These are phyloP conservation scores for Saimiri boliviensis DNA, from an alignment of 2,113 vertebrate genomes.

Conservation along the genomic window DNA sequence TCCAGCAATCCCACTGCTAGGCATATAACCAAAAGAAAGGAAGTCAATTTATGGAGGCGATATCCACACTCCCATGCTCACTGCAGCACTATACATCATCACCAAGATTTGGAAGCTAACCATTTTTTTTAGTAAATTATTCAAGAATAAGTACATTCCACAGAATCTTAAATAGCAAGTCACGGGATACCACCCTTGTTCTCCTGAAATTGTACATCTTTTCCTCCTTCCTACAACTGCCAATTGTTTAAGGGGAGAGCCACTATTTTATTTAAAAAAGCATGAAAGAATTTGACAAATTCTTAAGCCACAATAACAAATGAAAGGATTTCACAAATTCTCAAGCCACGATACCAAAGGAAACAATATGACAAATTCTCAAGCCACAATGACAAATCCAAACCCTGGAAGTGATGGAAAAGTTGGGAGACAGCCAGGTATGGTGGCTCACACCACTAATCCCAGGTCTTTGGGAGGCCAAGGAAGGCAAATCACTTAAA, in stretches of 20 bases:
- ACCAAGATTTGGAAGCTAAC: too few species aligned
- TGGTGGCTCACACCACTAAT: background rate
- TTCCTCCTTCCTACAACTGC: background rate
- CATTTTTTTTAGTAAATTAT: background rate
- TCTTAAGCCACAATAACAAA: too few species aligned
- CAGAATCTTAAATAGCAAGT: background rate
- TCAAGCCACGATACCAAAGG: too few species aligned
- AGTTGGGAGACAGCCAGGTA: background rate
- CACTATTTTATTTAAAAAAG: background rate
- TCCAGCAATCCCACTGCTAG: too few species aligned
- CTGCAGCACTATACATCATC: too few species aligned
- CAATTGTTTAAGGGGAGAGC: background rate
- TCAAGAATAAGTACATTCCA: background rate
- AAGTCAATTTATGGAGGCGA: too few species aligned
- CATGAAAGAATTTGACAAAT: background rate
- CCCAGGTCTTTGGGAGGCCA: too few species aligned
- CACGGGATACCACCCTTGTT: background rate
- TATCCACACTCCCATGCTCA: too few species aligned
- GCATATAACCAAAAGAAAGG: too few species aligned
- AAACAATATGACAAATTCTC: too few species aligned
- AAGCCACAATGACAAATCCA: background rate
- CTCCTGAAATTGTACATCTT: background rate
- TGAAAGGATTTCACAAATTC: too few species aligned
- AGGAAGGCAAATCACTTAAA: too few species aligned
- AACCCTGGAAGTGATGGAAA: background rate